phyloP scores from a whole-genome alignment of 2,888 invertebrate species.

The Rapana venosa region DNA sequence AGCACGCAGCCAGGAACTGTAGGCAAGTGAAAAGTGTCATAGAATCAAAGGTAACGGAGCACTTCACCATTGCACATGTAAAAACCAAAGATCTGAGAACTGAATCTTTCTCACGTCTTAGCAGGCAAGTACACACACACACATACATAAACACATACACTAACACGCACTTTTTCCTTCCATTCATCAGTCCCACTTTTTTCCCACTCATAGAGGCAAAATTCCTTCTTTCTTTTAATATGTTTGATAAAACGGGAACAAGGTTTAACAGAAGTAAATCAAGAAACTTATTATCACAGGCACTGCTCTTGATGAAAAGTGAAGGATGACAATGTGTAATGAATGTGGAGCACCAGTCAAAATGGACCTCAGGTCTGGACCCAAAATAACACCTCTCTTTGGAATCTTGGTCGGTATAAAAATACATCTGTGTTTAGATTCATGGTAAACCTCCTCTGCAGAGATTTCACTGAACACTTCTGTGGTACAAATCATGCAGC shows the following conservation, averaged over 20 bases:
- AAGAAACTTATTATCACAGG: constrained; percentile 11
- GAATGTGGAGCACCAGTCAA: constrained; percentile 17
- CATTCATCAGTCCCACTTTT: background rate
- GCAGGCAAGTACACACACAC: too few relatives aligned
- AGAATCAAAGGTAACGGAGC: too few relatives aligned
- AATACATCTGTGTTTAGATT: background rate
- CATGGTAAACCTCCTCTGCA: background rate
- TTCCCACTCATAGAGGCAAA: background rate
- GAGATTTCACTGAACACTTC: background rate
- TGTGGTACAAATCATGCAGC: too few relatives aligned
- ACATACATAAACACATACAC: too few relatives aligned
- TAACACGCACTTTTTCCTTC: too few relatives aligned
- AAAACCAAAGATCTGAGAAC: too few relatives aligned
- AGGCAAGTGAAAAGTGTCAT: too few relatives aligned
- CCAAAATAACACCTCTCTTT: background rate
- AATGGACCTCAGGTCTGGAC: constrained; percentile 21
- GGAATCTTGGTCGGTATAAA: background rate
- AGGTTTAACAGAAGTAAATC: background rate
- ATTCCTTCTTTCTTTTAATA: background rate
- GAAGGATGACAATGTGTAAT: constrained; percentile 29
- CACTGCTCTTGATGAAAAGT: constrained; percentile 13
- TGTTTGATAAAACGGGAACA: constrained; percentile 1
- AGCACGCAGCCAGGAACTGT: too few relatives aligned
- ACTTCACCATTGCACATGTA: too few relatives aligned
- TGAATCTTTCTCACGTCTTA: too few relatives aligned